Percentiles rank a stretch among this genome's conserved stretches.
Evolutionary conservation across 2,113 vertebrate genomes (phyloP).

Genomic region (Amblyopsis rosae): DNA sequence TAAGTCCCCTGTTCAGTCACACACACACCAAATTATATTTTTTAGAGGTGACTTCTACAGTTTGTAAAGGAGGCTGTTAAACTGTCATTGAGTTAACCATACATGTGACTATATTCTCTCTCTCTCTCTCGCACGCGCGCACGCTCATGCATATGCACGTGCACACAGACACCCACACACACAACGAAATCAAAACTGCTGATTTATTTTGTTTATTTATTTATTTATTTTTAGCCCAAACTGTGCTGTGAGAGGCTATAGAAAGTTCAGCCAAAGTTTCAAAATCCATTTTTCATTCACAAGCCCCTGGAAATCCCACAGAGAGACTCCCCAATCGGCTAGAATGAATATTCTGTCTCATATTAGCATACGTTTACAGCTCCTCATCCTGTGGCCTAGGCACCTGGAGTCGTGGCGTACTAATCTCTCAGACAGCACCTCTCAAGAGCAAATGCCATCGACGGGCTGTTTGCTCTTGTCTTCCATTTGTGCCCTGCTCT

Average conservation of each 20-base stretch:
- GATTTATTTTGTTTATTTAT: constrained; percentile 6
- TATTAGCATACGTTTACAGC: constrained; percentile 69
- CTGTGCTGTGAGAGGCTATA: constrained; percentile 34
- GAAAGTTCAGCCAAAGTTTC: constrained; percentile 73
- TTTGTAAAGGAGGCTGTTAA: too few relatives aligned
- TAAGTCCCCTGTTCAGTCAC: background rate
- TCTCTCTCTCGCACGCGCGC: background rate
- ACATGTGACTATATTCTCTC: background rate
- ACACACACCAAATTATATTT: constrained; percentile 5
- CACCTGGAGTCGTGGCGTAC: constrained; percentile 54
- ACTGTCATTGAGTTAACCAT: background rate
- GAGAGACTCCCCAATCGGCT: constrained; percentile 47
- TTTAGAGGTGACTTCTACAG: background rate
- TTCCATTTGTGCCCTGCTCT: constrained; percentile 40
- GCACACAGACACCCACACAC: background rate
- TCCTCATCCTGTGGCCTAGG: constrained; percentile 55
- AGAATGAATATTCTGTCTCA: constrained; percentile 72
- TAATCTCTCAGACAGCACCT: constrained; percentile 53
- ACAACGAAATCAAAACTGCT: background rate
- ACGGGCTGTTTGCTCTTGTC: constrained; percentile 43
- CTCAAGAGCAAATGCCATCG: constrained; percentile 47
- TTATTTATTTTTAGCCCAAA: constrained; percentile 17
- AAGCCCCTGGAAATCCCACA: constrained; percentile 56
- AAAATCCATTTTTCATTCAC: constrained; percentile 63
- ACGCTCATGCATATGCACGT: background rate